A percentile compares a stretch with the other conserved stretches of the same genome.
These are phyloP conservation scores for Operophtera brumata DNA, from an alignment of 2,888 invertebrate genomes.

Conservation along the genomic window DNA sequence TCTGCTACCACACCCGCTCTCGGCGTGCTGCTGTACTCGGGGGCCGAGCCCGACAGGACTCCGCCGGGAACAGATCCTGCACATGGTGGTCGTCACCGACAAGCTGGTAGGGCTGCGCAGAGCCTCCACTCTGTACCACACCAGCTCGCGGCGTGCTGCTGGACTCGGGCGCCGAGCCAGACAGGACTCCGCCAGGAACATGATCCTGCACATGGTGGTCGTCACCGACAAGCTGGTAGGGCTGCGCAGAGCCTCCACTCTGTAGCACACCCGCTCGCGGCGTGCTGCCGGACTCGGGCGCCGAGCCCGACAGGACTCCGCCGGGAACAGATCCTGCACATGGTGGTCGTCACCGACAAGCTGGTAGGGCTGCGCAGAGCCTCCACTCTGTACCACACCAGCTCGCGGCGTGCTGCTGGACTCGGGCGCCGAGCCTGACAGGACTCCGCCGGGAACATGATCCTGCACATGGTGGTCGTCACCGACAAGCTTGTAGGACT, in stretches of 20 bases:
- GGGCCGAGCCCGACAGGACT: no score
- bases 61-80: conserved; percentile 99
- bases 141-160: no score
- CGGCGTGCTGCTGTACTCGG: no score
- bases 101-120: no score
- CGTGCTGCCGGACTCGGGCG: conserved; percentile 94
- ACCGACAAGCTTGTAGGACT: conserved; percentile 92
- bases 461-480: conserved; percentile 99
- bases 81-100: conserved; percentile 99
- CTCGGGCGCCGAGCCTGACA: conserved; percentile 96
- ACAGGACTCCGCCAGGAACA: conserved; percentile 98
- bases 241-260: no score
- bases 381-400: no score
- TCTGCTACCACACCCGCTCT: no score
- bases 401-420: conserved; percentile 95
- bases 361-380: conserved; percentile 86
- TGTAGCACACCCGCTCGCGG: no score
- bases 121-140: no score
- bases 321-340: conserved; percentile 99
- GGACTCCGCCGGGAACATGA: conserved; percentile 98
- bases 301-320: conserved; percentile 98
- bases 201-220: conserved; percentile 99
- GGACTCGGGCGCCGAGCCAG: conserved; percentile 96
- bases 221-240: conserved; percentile 96
- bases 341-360: conserved; percentile 99